Percentiles rank a stretch among this genome's conserved stretches.
Evolutionary conservation across 2,113 vertebrate species (phyloP).

Genomic region (Carettochelys insculpta): DNA sequence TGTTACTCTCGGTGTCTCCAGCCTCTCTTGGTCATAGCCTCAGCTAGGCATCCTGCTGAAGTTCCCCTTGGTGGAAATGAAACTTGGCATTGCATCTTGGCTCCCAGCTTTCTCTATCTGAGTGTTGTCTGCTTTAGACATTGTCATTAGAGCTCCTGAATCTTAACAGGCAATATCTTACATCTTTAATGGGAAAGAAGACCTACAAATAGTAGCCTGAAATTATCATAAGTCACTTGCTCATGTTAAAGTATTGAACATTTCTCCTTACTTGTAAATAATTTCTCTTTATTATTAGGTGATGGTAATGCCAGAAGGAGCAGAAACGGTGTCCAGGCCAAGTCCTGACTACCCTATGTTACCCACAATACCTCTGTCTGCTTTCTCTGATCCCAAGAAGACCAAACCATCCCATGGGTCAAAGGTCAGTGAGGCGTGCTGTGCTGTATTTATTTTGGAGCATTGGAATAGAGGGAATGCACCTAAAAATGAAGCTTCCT

Average conservation of each 20-base stretch:
- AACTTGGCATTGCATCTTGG: conserved; percentile 27
- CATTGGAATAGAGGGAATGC: conserved; percentile 8
- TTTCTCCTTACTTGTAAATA: conserved; percentile 2
- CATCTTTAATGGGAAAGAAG: not conserved
- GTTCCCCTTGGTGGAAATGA: conserved; percentile 38
- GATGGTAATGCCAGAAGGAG: conserved; percentile 96
- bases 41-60: conserved; percentile 21
- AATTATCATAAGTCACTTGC: not conserved
- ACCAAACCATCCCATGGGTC: conserved; percentile 94
- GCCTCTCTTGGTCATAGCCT: not conserved
- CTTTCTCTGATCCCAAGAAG: conserved; percentile 99
- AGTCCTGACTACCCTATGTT: conserved; percentile 98
- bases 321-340: conserved; percentile 91
- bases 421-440: conserved; percentile 85
- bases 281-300: conserved; percentile 82
- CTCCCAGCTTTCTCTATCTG: not conserved
- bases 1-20: not conserved
- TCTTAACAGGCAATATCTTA: conserved; percentile 25
- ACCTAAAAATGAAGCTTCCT: not conserved
- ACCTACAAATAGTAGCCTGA: conserved; percentile 14
- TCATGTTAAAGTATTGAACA: not conserved
- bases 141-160: conserved; percentile 10
- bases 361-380: conserved; percentile 97
- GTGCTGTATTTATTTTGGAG: conserved; percentile 42
- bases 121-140: conserved; percentile 30